Base-by-base conservation (phyloP, 1,140 invertebrate species). In the Achatina immaculata region DNA sequence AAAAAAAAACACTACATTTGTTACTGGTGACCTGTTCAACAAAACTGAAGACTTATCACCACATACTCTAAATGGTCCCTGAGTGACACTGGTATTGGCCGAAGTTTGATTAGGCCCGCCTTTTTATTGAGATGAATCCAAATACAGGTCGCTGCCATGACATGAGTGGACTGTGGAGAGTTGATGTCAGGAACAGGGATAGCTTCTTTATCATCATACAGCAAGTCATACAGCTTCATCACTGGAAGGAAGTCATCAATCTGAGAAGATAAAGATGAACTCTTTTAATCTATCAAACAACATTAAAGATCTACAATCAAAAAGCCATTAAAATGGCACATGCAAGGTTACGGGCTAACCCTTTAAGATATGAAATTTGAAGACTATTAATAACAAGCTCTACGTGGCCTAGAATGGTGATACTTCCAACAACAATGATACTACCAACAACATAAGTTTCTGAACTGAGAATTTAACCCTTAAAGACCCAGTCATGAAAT, bases 121-220 rank as follows among this genome's bases (percentile, higher is more conserved):
- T 99, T 99, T 89, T 97, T 98, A 81, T 96, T 92, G 48, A 99
- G 92, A 92, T 99, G 97, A 87, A 98, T 97, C 96, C 97, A 99
- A 88, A 98, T 98, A 86, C 96, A 98, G 9, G 96, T 96, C 58
- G 96, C 95, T 1, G 98, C 96, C 94, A 98, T 95, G 91, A 96
- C 95, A 88, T 96, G 95, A 24, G 96, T 97, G 86, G 95, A 96
- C 62, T 95, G 94, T 34, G 68, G 94, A 87, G 96, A 95, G 36
- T 94, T 95, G 68, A 94, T 95, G 91, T 99, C 97, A 0, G 97
- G 97, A 24, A 98, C 94, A 7, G 96, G 94, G 24, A 99, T 89
- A 0, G 96, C 94, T 85, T 98, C 96, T 86, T 95, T 95, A 89
- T 98, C 97, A 0, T 96, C 95, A 91, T 98, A 99, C 0, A 99